Evolutionary conservation across 2,797 vertebrate species (phyloP).

Genomic region (Melopsittacus undulatus): DNA sequence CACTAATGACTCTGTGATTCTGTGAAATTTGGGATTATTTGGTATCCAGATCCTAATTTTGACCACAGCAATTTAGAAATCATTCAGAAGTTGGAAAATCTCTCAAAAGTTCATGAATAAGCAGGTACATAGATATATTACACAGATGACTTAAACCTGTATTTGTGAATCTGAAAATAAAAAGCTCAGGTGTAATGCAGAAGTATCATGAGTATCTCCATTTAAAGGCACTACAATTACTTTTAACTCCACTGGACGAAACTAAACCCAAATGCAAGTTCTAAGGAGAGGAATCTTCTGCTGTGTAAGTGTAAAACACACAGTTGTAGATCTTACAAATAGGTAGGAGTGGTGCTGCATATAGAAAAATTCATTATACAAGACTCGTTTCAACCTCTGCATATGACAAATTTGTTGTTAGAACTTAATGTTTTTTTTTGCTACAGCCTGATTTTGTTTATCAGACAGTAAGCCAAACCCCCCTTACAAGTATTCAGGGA

Average conservation of each 20-base stretch:
- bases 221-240: neutral
- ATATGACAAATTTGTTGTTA: neutral
- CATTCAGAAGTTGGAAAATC: neutral
- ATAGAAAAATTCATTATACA: neutral
- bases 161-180: neutral
- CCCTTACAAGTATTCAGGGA: neutral
- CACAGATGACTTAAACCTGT: neutral
- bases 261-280: neutral
- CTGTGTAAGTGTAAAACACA: neutral
- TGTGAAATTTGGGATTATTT: neutral
- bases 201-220: neutral
- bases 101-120: neutral
- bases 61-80: neutral
- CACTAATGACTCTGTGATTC: neutral
- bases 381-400: neutral
- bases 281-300: neutral
- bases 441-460: neutral
- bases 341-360: neutral
- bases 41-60: neutral
- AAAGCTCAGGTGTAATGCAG: neutral
- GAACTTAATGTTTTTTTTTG: neutral
- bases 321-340: fast-evolving
- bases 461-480: neutral
- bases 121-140: neutral
- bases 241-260: neutral